Conservation (phyloP, 2,888 invertebrate genomes). For the Baccha elongata region DNA sequence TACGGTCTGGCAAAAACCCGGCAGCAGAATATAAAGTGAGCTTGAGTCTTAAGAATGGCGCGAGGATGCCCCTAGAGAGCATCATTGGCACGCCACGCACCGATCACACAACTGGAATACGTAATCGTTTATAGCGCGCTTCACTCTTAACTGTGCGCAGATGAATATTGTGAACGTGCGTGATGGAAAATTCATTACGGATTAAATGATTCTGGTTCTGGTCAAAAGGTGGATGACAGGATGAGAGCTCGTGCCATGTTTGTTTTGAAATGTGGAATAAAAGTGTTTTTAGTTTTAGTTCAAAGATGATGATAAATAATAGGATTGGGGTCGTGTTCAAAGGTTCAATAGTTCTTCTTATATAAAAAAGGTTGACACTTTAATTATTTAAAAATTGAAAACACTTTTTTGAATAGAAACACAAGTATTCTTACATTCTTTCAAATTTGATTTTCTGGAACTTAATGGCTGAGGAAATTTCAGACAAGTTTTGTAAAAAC, state of each 20-base stretch:
- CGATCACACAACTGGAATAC: slow-evolving; percentile 69
- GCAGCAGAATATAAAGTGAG: slow-evolving; percentile 26
- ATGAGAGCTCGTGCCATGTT: slow-evolving; percentile 60
- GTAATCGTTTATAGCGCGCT: slow-evolving; percentile 59
- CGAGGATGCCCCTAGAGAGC: slow-evolving; percentile 71
- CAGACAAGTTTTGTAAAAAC: no score
- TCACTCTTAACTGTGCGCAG: slow-evolving; percentile 19
- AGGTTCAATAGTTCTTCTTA: background rate
- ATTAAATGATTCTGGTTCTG: slow-evolving; percentile 32
- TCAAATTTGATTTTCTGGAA: no score
- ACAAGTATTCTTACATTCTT: no score
- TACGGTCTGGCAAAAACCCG: slow-evolving; percentile 29
- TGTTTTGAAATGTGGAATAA: background rate
- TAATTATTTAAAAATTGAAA: no score
- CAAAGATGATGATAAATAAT: background rate
- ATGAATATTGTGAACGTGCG: slow-evolving; percentile 54
- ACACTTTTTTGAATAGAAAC: no score
- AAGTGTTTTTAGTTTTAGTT: background rate
- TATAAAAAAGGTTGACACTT: background rate
- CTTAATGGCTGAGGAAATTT: no score
- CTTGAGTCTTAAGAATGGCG: slow-evolving; percentile 45
- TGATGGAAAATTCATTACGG: slow-evolving; percentile 57
- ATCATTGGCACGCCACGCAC: slow-evolving; percentile 73
- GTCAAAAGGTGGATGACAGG: slow-evolving; percentile 7
- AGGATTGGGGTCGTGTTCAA: background rate